Percentiles rank a stretch among this genome's conserved stretches.
Evolutionary conservation across 2,797 vertebrate species (phyloP).

Genomic region (Channa striata): DNA sequence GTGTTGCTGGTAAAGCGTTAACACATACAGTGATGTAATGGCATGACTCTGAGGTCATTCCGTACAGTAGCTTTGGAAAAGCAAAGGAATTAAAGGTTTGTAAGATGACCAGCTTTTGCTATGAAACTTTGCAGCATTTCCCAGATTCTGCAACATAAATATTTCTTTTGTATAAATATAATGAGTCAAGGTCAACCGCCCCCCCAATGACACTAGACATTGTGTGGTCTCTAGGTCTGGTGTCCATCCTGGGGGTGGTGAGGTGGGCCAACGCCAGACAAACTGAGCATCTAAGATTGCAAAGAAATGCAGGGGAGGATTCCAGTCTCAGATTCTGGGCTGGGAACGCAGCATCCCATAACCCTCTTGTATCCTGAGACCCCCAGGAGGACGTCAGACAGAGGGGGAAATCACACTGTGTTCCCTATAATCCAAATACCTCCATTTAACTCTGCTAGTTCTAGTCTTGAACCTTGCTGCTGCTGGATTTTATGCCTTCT

Average conservation of each 20-base stretch:
- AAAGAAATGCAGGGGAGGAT: slow-evolving; percentile 86
- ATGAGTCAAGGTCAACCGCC: slow-evolving; percentile 40
- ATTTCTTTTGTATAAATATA: slow-evolving; percentile 60
- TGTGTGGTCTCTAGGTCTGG: slow-evolving; percentile 34
- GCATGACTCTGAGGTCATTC: no score
- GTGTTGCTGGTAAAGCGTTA: no score
- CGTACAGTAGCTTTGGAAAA: no score
- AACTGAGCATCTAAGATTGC: slow-evolving; percentile 57
- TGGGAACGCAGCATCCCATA: slow-evolving; percentile 79
- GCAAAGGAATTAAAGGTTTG: no score
- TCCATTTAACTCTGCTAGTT: slow-evolving; percentile 45
- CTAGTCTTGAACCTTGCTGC: slow-evolving; percentile 14
- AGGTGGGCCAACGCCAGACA: slow-evolving; percentile 51
- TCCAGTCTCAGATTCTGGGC: slow-evolving; percentile 75
- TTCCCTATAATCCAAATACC: slow-evolving; percentile 78
- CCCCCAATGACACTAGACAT: slow-evolving; percentile 27
- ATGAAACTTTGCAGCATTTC: no score
- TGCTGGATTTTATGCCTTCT: slow-evolving; percentile 39
- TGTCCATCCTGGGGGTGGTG: slow-evolving; percentile 15
- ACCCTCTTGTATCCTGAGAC: slow-evolving; percentile 64
- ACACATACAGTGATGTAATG: no score
- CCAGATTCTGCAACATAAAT: slow-evolving; percentile 16
- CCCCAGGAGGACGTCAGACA: slow-evolving; percentile 55
- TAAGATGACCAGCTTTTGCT: no score
- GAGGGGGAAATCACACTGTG: slow-evolving; percentile 63